A percentile compares a stretch with the other conserved stretches of the same genome.
Conservation (phyloP, 1,140 invertebrate genomes). For the Drosophila navojoa region DNA sequence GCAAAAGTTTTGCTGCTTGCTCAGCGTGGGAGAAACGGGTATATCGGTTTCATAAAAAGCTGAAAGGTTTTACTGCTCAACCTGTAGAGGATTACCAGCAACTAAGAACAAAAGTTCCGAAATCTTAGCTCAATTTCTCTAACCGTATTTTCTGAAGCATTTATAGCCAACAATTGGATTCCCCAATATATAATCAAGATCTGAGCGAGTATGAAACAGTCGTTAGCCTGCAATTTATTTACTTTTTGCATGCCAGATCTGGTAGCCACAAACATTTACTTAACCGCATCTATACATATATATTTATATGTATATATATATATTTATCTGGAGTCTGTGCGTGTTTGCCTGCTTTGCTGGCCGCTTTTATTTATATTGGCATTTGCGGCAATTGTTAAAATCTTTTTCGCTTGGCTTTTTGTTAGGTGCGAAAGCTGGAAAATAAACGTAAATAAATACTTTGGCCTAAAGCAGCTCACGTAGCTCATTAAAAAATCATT, state of each 20-base stretch:
- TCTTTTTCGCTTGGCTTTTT: slow-evolving; percentile 27
- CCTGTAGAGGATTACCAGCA: too few species aligned
- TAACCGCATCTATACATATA: not conserved
- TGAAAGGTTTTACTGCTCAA: too few species aligned
- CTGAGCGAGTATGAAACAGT: not conserved
- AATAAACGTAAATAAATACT: slow-evolving; percentile 53
- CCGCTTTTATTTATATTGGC: slow-evolving; percentile 56
- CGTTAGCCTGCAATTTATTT: not conserved
- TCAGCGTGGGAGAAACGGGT: too few species aligned
- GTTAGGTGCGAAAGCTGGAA: slow-evolving; percentile 60
- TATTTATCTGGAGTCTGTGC: not conserved
- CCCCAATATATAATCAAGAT: too few species aligned
- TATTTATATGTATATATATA: not conserved
- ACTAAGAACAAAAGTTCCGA: too few species aligned
- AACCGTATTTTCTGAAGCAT: too few species aligned
- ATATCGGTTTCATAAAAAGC: too few species aligned
- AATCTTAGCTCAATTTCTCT: too few species aligned
- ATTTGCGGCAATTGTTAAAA: slow-evolving; percentile 63
- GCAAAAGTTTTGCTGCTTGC: too few species aligned
- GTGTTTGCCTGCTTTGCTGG: too few species aligned
- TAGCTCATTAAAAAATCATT: slow-evolving; percentile 79
- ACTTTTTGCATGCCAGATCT: slow-evolving; percentile 38
- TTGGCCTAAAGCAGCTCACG: slow-evolving; percentile 29
- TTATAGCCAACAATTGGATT: too few species aligned
- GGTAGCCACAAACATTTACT: slow-evolving; percentile 11